Percentiles rank a stretch among this genome's conserved stretches.
These are phyloP conservation scores for Gulo gulo DNA, from an alignment of 2,113 vertebrate species.

Conservation along the genomic window DNA sequence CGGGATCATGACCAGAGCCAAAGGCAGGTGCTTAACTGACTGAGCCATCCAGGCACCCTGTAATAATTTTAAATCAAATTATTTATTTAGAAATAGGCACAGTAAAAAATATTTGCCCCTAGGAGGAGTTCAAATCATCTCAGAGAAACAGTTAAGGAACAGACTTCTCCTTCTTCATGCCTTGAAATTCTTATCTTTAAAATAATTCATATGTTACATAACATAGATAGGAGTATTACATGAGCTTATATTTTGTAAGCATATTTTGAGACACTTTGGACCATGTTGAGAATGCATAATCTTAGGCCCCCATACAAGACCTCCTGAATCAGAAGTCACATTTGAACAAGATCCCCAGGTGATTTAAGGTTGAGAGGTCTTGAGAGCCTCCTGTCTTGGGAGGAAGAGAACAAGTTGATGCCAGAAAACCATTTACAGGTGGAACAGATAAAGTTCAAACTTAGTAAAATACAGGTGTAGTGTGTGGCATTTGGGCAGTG, in stretches of 20 bases:
- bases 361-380: background rate
- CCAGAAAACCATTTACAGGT: background rate
- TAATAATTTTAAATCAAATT: slow-evolving; percentile 9
- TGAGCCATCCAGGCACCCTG: background rate
- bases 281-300: background rate
- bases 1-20: too few relatives aligned
- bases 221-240: background rate
- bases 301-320: background rate
- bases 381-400: background rate
- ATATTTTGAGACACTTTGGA: background rate
- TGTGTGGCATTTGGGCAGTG: too few relatives aligned
- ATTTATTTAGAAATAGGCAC: background rate
- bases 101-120: background rate
- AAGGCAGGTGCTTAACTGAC: too few relatives aligned
- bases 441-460: background rate
- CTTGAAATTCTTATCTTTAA: slow-evolving; percentile 24
- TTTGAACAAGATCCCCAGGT: background rate
- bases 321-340: background rate
- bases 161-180: background rate
- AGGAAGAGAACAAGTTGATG: background rate
- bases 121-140: background rate
- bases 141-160: background rate
- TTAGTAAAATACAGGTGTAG: slow-evolving; percentile 15
- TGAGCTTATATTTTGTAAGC: background rate
- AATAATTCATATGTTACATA: background rate